phyloP scores from a whole-genome alignment of 30 jellyfish, hydroid and myxozoan species.

The Aurelia aurita region DNA sequence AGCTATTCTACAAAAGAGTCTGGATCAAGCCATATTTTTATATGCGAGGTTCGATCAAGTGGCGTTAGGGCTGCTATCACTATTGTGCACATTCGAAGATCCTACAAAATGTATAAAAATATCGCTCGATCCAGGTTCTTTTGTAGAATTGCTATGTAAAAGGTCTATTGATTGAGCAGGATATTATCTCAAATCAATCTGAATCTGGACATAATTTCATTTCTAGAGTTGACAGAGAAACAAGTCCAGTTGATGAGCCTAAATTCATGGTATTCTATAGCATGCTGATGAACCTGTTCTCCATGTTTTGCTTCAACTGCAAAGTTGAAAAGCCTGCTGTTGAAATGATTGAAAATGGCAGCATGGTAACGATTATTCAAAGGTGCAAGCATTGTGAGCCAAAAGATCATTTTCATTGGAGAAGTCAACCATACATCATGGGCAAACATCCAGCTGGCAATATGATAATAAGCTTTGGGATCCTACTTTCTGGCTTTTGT shows the following conservation, averaged over 20 bases:
- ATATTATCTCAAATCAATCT: too few relatives aligned
- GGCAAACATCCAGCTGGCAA: constrained; percentile 43
- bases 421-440: constrained; percentile 15
- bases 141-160: too few relatives aligned
- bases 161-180: too few relatives aligned
- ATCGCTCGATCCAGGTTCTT: too few relatives aligned
- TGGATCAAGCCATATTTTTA: too few relatives aligned
- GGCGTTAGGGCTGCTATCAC: too few relatives aligned
- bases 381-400: constrained; percentile 6
- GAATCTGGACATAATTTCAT: not conserved
- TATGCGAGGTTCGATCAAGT: too few relatives aligned
- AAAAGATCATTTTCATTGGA: constrained; percentile 2
- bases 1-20: too few relatives aligned
- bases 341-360: constrained; percentile 8
- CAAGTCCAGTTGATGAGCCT: constrained; percentile 26
- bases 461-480: constrained; percentile 22
- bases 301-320: constrained; percentile 37
- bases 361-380: constrained; percentile 17
- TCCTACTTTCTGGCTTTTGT: constrained; percentile 10
- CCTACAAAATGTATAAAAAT: too few relatives aligned
- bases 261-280: constrained; percentile 16
- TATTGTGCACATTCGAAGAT: too few relatives aligned
- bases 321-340: not conserved
- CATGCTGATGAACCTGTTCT: constrained; percentile 17
- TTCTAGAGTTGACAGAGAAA: not conserved